Base-by-base conservation (phyloP, 2,888 invertebrate genomes). In the Chaetogeoica ovagalla region DNA sequence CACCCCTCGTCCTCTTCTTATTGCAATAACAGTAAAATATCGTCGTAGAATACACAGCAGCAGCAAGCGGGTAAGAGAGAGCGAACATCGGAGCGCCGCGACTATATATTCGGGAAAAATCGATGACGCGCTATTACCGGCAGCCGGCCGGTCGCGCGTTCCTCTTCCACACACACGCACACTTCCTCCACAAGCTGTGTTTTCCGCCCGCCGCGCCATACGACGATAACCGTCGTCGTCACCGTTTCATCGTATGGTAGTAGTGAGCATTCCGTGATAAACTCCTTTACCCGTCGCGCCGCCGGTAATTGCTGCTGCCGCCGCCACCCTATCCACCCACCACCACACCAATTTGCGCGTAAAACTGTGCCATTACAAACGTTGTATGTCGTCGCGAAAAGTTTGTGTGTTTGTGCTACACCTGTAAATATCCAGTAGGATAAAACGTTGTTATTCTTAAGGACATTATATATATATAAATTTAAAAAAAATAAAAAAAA, bases 81-180 rank as follows among this genome's bases (percentile, higher is more conserved):
- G 37, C 63, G 62, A 75, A 55, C 57, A 71, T 71, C 75, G 15
- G 63, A 30, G 9, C 30, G 52, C 52, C 30, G 55, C 71, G 57
- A n/a, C n/a, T n/a, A n/a, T n/a, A 63, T 70, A 71, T 79, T 79
- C 63, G 79, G 79, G 79, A 79, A 79, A 79, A 79, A 79, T 79
- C 79, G 71, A 79, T 79, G 79, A 23, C 69, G 30, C 30, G 63
- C 71, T 79, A 79, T 79, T 79, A 71, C 79, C 70, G 79, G 62
- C 70, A 21, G 63, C 70, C 63, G 70, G 70, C 70, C 79, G 63
- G 15, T 11, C 48, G 43, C 9, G 13, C 37, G 66, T 57, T 69
- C 70, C 57, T 71, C 71, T 19, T 60, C 48, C 48, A 48, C 48
- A 30, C 30, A 30, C 30, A 30, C 30, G 4, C 30, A 30, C 30